phyloP scores from a whole-genome alignment of 35 echinoderm and acorn worm genomes.

The Holothuria glaberrima region DNA sequence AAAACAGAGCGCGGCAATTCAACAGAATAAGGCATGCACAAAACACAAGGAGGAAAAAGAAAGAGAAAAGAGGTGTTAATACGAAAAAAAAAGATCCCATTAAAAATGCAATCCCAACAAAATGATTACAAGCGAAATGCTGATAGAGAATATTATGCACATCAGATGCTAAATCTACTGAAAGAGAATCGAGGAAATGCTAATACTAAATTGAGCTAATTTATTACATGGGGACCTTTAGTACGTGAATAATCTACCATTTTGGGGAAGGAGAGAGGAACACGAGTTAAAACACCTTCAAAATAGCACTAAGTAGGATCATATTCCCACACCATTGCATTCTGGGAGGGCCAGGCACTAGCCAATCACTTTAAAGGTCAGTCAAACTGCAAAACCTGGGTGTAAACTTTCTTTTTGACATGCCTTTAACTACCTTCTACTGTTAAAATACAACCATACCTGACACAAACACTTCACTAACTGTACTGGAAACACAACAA shows the following conservation, averaged over 20 bases:
- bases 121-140: constrained; percentile 37
- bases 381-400: no score
- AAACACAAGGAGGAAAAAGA: constrained; percentile 26
- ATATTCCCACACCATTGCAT: no score
- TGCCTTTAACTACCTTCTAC: no score
- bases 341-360: no score
- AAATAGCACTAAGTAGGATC: no score
- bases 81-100: constrained; percentile 12
- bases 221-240: no score
- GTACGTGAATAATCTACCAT: background rate
- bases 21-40: constrained; percentile 20
- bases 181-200: background rate
- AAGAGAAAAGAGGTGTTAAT: constrained; percentile 53
- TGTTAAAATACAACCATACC: no score
- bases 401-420: no score
- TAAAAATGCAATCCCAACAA: constrained; percentile 46
- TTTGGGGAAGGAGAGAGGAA: background rate
- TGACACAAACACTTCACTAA: no score
- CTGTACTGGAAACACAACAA: no score
- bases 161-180: constrained; percentile 5
- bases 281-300: background rate
- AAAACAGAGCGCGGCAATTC: constrained; percentile 25
- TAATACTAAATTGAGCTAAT: background rate
- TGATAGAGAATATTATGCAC: background rate
- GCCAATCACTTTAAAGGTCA: no score